Evolutionary conservation across 2,888 invertebrate species (phyloP), one percentile per base, ranked within the genome.

Genomic region (Chrysina gloriosa): DNA sequence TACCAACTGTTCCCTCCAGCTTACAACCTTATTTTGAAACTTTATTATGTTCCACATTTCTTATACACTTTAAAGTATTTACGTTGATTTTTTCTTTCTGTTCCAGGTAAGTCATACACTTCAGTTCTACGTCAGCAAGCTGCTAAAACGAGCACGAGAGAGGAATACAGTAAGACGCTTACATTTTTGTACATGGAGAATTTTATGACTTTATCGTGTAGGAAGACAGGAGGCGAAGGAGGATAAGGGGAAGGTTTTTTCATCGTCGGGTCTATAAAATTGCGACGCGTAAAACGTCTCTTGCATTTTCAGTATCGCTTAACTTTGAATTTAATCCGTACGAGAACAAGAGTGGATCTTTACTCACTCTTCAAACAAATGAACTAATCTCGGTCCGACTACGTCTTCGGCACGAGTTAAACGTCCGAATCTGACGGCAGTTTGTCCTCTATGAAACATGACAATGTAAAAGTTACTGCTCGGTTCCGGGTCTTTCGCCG

Each of bases 401-500:
- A 42, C 25, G 42, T 31, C 7, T 21, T 25, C 34, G 31, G 19
- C 7, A 9, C 19, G 16, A 31, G 52, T 52, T 52, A 52, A 52
- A 52, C 47, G 31, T 19, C 52, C 31, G 52, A 31, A 31, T 52
- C 52, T 16, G 31, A 52, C 19, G 31, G 52, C 9, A 16, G 16
- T 52, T 31, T 27, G 42, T 9, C 27, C 42, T 61, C 45, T 61
- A 61, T 61, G 42, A 42, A 45, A 42, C 58, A 61, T 27, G 45
- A 61, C 58, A 61, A 42, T 61, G 42, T 61, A 61, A 42, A 61
- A 61, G 58, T 58, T 58, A 58, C 25, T 58, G 23, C 58, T 58
- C 16, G n/a, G 27, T 42, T 61, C 42, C 27, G 27, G 14, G 9
- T 61, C 58, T 42, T 25, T 16, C 6, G 58, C 14, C 25, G 58